These are phyloP conservation scores for Hemibagrus wyckioides DNA, from an alignment of 2,113 vertebrate genomes.

Conservation along the genomic window DNA sequence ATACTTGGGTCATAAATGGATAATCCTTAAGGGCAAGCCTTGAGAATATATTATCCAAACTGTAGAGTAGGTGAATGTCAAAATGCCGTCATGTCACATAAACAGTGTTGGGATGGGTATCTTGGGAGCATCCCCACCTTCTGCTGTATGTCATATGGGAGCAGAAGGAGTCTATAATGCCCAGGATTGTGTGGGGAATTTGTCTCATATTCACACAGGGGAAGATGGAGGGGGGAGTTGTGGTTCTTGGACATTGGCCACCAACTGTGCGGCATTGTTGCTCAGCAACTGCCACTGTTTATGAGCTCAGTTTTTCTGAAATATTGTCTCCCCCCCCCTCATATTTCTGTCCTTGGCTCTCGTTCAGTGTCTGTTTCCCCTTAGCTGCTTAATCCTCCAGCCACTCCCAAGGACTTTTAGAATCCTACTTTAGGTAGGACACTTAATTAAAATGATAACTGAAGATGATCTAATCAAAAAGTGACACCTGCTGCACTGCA, in stretches of 20 bases:
- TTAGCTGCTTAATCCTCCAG: slow-evolving; percentile 59
- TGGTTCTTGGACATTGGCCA: slow-evolving; percentile 49
- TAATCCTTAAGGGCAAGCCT: slow-evolving; percentile 19
- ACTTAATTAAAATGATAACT: slow-evolving; percentile 93
- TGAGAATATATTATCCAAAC: slow-evolving; percentile 40
- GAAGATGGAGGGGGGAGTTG: slow-evolving; percentile 1
- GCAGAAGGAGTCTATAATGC: slow-evolving; percentile 16
- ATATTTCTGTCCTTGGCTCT: slow-evolving; percentile 38
- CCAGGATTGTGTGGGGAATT: slow-evolving; percentile 19
- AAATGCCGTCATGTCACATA: slow-evolving; percentile 25
- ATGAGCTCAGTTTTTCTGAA: slow-evolving; percentile 48
- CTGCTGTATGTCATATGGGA: slow-evolving; percentile 28
- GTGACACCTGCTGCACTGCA: slow-evolving; percentile 81
- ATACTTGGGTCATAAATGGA: slow-evolving; percentile 32
- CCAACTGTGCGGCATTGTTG: slow-evolving; percentile 47
- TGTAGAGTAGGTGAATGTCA: slow-evolving; percentile 44
- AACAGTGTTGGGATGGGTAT: neutral
- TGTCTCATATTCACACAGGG: slow-evolving; percentile 36
- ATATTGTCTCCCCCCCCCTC: slow-evolving; percentile 13
- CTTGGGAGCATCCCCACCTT: slow-evolving; percentile 24
- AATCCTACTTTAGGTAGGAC: slow-evolving; percentile 76
- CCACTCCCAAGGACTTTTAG: slow-evolving; percentile 56
- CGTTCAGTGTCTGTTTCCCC: slow-evolving; percentile 43
- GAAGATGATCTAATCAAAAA: slow-evolving; percentile 90
- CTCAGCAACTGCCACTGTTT: slow-evolving; percentile 53